Conservation (phyloP, 2,888 invertebrate genomes). For the Eudemis profundana region DNA sequence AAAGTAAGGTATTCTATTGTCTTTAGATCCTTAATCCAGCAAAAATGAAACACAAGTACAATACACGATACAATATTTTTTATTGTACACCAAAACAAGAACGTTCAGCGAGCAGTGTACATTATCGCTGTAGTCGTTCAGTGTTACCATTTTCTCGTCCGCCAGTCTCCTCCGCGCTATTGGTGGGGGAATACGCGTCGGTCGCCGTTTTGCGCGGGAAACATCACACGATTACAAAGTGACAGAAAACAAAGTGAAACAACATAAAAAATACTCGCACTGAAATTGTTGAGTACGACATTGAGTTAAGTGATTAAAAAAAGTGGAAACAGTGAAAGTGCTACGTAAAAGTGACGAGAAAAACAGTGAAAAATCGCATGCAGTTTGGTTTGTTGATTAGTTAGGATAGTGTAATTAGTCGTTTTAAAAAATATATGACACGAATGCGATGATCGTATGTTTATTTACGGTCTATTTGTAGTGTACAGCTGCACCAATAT, state of each 20-base stretch:
- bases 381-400: slow-evolving; percentile 37
- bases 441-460: slow-evolving; percentile 60
- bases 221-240: slow-evolving; percentile 42
- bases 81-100: slow-evolving; percentile 3
- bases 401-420: slow-evolving; percentile 49
- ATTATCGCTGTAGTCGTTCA: slow-evolving; percentile 15
- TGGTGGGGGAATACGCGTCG: slow-evolving; percentile 60
- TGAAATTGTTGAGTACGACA: slow-evolving; percentile 47
- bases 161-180: slow-evolving; percentile 59
- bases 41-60: no score
- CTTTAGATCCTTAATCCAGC: no score
- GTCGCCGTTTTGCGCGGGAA: slow-evolving; percentile 67
- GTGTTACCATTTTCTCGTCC: slow-evolving; percentile 44
- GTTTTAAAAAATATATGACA: slow-evolving; percentile 48
- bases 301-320: slow-evolving; percentile 18
- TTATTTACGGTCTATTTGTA: slow-evolving; percentile 54
- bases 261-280: slow-evolving; percentile 20
- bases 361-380: slow-evolving; percentile 18
- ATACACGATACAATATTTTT: no score
- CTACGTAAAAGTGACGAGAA: slow-evolving; percentile 13
- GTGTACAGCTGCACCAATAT: slow-evolving; percentile 61
- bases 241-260: slow-evolving; percentile 12
- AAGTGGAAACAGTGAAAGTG: slow-evolving; percentile 44
- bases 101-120: background rate
- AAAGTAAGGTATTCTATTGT: no score